These are phyloP conservation scores for Ophion obscuratus DNA, from an alignment of 2,888 invertebrate genomes.

Conservation along the genomic window DNA sequence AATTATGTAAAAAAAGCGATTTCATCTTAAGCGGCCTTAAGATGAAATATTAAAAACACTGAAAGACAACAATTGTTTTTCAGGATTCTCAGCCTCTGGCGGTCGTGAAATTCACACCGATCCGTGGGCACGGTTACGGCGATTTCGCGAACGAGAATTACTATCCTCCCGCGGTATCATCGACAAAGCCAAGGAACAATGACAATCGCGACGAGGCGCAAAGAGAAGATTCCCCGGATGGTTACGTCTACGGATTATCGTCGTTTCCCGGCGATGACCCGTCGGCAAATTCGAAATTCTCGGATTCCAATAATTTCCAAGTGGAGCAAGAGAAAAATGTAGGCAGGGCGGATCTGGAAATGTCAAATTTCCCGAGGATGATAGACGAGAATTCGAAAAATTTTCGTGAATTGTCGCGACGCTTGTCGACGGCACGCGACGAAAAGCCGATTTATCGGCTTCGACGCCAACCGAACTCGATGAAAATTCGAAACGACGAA, in stretches of 20 bases:
- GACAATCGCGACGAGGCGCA: slow-evolving; percentile 24
- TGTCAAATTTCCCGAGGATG: slow-evolving; percentile 19
- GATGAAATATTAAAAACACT: neutral
- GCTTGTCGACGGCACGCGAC: slow-evolving; percentile 11
- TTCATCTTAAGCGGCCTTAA: too few species aligned
- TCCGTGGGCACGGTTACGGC: slow-evolving; percentile 86
- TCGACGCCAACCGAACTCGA: slow-evolving; percentile 57
- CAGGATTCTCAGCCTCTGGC: slow-evolving; percentile 88
- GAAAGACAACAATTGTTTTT: neutral
- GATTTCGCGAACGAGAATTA: slow-evolving; percentile 93
- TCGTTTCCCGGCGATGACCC: slow-evolving; percentile 28
- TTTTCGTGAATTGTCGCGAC: slow-evolving; percentile 54
- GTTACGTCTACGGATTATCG: slow-evolving; percentile 56
- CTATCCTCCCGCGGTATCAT: slow-evolving; percentile 88
- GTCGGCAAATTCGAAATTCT: neutral
- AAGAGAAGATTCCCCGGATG: slow-evolving; percentile 35
- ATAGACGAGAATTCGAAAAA: slow-evolving; percentile 44
- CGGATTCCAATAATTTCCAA: neutral
- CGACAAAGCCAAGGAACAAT: slow-evolving; percentile 41
- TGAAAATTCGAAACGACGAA: slow-evolving; percentile 25
- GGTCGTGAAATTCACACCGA: slow-evolving; percentile 92
- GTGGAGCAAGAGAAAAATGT: neutral
- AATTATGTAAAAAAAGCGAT: too few species aligned
- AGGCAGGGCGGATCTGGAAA: neutral
- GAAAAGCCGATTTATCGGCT: slow-evolving; percentile 62